Evolutionary conservation across 2,797 vertebrate species (phyloP), one percentile per base, ranked within the genome.

Genomic region (Gephyroberyx darwinii): DNA sequence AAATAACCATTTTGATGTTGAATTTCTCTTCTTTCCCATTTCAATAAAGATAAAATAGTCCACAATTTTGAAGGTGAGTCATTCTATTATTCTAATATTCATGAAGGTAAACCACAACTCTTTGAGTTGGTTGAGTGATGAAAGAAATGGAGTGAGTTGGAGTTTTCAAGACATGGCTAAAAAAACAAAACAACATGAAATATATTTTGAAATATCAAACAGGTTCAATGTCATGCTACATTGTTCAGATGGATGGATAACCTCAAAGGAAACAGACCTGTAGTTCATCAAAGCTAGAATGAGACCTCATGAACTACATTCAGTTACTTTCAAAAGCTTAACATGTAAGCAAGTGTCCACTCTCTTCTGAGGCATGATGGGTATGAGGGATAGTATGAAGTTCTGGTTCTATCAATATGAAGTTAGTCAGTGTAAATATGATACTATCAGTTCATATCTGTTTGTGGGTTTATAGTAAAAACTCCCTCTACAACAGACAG

Each of bases 301-400:
- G 69, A 64, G 66, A 77, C 70, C 66, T 78, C 2, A 3, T 57
- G 56, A 77, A 75, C 60, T 60, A 22, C 67, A 60, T 51, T 65
- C 54, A 68, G 48, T 50, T 84, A 2, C 70, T 82, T 78, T 71
- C 19, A 83, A 77, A 77, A 76, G 70, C 54, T 83, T 60, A 79
- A 78, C 19, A 3, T 3, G 61, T 39, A 54, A 68, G 73, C 71
- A 74, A 62, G 75, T 64, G 22, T 58, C 14, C 33, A 58, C 50
- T 4, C 7, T 31, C 53, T 8, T 26, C 54, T 50, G 67, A 60
- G 43, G 54, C 30, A 26, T 10, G n/a, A 58, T 70, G 22, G 61
- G 43, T 13, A n/a, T n/a, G 35, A 56, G 26, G 53, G 37, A 8
- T 8, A 55, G 54, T 2, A 35, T 47, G 8, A 31, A 60, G 7